A percentile compares a stretch with the other conserved stretches of the same genome.
These are phyloP conservation scores for Drosophila rhopaloa DNA, from an alignment of 1,140 invertebrate genomes.

Conservation along the genomic window DNA sequence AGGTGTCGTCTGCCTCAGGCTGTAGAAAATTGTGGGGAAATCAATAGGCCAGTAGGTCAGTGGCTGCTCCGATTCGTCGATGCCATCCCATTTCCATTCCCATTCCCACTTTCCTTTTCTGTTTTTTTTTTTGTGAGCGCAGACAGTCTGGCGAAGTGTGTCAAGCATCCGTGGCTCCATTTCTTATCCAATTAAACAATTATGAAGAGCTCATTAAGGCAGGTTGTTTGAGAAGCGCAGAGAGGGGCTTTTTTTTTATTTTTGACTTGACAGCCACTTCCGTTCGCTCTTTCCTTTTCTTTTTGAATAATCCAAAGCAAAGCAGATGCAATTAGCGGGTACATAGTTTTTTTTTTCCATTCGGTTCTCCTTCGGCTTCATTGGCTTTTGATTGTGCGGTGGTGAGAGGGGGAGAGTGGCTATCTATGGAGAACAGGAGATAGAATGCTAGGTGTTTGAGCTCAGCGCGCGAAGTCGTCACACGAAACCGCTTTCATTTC, in stretches of 20 bases:
- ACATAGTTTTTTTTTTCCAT: slow-evolving; percentile 45
- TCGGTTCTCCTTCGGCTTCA: slow-evolving; percentile 41
- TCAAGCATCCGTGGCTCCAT: slow-evolving; percentile 45
- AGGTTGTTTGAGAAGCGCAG: slow-evolving; percentile 25
- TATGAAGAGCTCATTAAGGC: slow-evolving; percentile 50
- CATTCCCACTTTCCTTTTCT: background rate
- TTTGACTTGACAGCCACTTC: slow-evolving; percentile 20
- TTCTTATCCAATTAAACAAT: slow-evolving; percentile 61
- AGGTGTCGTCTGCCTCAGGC: background rate
- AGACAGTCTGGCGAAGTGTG: slow-evolving; percentile 25
- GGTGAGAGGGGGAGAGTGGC: background rate
- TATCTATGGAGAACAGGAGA: background rate
- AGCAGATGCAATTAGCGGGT: slow-evolving; percentile 65
- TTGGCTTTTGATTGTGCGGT: slow-evolving; percentile 29
- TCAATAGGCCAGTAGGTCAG: slow-evolving; percentile 5
- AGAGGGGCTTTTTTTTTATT: slow-evolving; percentile 4
- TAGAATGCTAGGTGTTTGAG: slow-evolving; percentile 25
- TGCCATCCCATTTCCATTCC: background rate
- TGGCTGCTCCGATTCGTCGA: slow-evolving; percentile 5
- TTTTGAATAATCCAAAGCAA: slow-evolving; percentile 14
- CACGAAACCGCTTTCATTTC: slow-evolving; percentile 81
- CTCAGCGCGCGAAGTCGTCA: slow-evolving; percentile 60
- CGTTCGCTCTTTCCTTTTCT: slow-evolving; percentile 20
- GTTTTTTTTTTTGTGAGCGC: background rate
- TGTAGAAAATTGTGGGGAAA: slow-evolving; percentile 11